Evolutionary conservation across 2,113 vertebrate genomes (phyloP).

Genomic region (Pelodiscus sinensis): DNA sequence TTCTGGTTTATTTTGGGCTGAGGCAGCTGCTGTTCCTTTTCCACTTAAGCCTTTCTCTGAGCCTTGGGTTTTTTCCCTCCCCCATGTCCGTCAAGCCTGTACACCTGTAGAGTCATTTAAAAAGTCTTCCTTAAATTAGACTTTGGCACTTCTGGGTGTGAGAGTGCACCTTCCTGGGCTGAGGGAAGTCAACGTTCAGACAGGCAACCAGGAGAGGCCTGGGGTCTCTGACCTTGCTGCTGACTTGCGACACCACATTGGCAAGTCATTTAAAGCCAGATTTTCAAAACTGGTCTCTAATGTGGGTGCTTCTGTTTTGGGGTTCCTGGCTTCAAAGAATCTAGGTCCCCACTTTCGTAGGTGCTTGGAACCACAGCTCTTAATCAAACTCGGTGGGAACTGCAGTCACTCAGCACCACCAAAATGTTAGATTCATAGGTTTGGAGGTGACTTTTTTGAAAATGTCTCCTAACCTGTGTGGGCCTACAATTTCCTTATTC

Average conservation of each 20-base stretch:
- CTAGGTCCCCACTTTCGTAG: neutral
- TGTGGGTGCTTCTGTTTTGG: neutral
- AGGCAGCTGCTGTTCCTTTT: neutral
- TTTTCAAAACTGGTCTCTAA: neutral
- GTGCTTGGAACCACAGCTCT: neutral
- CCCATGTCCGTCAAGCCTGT: neutral
- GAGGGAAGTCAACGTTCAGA: neutral
- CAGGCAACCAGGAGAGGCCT: neutral
- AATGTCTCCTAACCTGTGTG: neutral
- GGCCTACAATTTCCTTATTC: neutral
- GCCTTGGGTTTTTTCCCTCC: neutral
- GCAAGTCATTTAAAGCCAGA: neutral
- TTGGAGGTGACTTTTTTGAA: neutral
- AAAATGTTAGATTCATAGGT: neutral
- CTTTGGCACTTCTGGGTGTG: neutral
- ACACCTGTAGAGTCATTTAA: neutral
- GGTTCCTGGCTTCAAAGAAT: neutral
- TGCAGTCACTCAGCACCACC: neutral
- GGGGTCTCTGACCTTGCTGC: neutral
- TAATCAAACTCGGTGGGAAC: neutral
- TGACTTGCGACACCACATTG: neutral
- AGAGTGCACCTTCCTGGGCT: neutral
- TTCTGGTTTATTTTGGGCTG: neutral
- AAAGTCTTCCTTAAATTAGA: neutral
- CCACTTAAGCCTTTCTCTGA: neutral